A percentile compares a stretch with the other conserved stretches of the same genome.
Conservation (phyloP, 2,797 vertebrate genomes). For the Hyperoplus immaculatus region DNA sequence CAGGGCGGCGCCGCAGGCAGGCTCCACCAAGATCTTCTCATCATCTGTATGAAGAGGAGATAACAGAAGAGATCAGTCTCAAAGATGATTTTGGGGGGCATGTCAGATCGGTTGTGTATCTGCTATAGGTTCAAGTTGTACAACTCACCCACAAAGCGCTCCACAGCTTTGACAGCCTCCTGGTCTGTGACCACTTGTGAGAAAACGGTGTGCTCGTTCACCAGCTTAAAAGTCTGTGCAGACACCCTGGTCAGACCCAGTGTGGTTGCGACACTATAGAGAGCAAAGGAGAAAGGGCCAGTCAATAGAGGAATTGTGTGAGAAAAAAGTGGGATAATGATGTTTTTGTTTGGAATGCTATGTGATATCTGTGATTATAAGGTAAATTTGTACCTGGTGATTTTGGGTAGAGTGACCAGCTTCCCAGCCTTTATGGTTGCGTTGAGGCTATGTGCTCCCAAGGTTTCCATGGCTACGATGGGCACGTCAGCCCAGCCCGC, state of each 20-base stretch:
- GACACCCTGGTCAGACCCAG: conserved; percentile 90
- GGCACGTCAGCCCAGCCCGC: conserved; percentile 91
- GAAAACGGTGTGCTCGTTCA: conserved; percentile 82
- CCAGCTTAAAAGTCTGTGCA: conserved; percentile 86
- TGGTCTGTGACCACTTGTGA: conserved; percentile 90
- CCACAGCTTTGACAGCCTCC: conserved; percentile 88
- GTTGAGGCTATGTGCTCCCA: conserved; percentile 90
- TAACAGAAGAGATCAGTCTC: conserved; percentile 12
- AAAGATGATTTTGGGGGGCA: not conserved
- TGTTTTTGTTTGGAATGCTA: not conserved
- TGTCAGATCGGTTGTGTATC: not conserved
- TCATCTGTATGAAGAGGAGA: conserved; percentile 84
- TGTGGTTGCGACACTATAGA: conserved; percentile 88
- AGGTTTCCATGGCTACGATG: conserved; percentile 91
- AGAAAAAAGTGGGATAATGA: not conserved
- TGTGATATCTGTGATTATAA: not conserved
- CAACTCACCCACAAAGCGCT: conserved; percentile 90
- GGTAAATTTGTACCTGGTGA: conserved; percentile 88
- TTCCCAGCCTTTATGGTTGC: conserved; percentile 86
- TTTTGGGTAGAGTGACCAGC: conserved; percentile 88
- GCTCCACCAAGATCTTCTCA: conserved; percentile 92
- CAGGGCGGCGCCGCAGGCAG: conserved; percentile 91
- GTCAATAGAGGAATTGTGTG: not conserved
- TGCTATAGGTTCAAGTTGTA: not conserved
- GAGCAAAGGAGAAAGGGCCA: not conserved